A percentile compares a stretch with the other conserved stretches of the same genome.
These are phyloP conservation scores for Syngnathus floridae DNA, from an alignment of 2,113 vertebrate genomes.

Conservation along the genomic window DNA sequence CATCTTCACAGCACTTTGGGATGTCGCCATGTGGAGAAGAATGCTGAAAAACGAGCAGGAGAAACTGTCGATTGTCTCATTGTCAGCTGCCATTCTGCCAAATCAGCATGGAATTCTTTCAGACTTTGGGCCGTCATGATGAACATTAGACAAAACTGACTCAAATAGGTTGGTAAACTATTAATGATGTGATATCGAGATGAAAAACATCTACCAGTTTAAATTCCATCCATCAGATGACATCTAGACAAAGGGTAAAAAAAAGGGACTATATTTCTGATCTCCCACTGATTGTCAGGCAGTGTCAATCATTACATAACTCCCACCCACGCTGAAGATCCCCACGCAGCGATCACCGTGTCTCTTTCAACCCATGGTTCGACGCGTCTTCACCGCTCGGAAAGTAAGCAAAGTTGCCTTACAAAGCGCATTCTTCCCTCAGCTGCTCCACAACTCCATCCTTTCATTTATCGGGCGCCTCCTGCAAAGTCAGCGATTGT, in stretches of 20 bases:
- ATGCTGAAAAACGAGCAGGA: slow-evolving; percentile 21
- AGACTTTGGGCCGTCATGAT: slow-evolving; percentile 24
- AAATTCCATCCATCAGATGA: not conserved
- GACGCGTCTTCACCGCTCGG: slow-evolving; percentile 36
- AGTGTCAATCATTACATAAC: slow-evolving; percentile 63
- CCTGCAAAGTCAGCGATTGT: slow-evolving; percentile 15
- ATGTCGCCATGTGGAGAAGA: slow-evolving; percentile 20
- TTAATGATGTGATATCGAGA: not conserved
- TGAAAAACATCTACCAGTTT: not conserved
- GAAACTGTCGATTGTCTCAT: slow-evolving; percentile 10
- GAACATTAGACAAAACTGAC: not conserved
- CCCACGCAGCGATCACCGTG: slow-evolving; percentile 45
- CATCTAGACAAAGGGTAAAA: slow-evolving; percentile 3
- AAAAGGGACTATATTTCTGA: slow-evolving; percentile 7
- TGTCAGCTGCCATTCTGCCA: slow-evolving; percentile 33
- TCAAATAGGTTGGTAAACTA: not conserved
- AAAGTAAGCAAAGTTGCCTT: slow-evolving; percentile 32
- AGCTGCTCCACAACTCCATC: slow-evolving; percentile 46
- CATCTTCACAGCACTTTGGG: slow-evolving; percentile 37
- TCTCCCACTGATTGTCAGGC: slow-evolving; percentile 47
- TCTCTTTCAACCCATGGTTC: slow-evolving; percentile 63
- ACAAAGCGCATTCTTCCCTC: slow-evolving; percentile 47
- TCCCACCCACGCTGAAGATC: slow-evolving; percentile 60
- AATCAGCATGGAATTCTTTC: slow-evolving; percentile 10
- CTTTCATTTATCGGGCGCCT: slow-evolving; percentile 16